phyloP scores from a whole-genome alignment of 2,113 vertebrate species.

The Elachura formosa region DNA sequence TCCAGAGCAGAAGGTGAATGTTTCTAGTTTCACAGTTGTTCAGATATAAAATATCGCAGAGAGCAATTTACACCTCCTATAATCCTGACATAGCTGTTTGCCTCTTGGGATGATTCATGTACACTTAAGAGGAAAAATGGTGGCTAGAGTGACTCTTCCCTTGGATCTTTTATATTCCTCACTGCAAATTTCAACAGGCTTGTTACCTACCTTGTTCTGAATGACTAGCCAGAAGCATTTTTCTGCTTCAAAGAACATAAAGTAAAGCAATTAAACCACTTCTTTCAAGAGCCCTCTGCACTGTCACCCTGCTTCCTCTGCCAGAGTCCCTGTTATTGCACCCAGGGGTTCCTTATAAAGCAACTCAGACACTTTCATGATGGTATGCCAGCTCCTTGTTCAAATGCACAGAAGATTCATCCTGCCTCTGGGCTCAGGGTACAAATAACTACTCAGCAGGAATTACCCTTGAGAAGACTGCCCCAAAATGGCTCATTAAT shows the following conservation, averaged over 20 bases:
- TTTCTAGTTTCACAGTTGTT: not conserved
- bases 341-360: not conserved
- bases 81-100: constrained; percentile 27
- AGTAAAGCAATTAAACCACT: constrained; percentile 32
- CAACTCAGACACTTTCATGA: not conserved
- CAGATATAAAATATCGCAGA: not conserved
- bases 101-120: not conserved
- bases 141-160: not conserved
- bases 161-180: not conserved
- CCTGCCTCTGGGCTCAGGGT: not conserved
- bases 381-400: not conserved
- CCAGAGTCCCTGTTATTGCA: not conserved
- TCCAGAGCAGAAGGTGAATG: not conserved
- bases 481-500: not conserved
- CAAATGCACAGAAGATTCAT: not conserved
- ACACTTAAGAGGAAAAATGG: constrained; percentile 15
- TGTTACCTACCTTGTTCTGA: constrained; percentile 1
- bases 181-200: not conserved
- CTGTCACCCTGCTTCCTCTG: not conserved
- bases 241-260: constrained; percentile 35
- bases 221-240: not conserved
- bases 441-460: not conserved
- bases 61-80: constrained; percentile 27
- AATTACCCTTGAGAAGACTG: not conserved
- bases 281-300: not conserved